Base-by-base conservation (phyloP, 2,888 invertebrate species). In the Microchrysa polita region DNA sequence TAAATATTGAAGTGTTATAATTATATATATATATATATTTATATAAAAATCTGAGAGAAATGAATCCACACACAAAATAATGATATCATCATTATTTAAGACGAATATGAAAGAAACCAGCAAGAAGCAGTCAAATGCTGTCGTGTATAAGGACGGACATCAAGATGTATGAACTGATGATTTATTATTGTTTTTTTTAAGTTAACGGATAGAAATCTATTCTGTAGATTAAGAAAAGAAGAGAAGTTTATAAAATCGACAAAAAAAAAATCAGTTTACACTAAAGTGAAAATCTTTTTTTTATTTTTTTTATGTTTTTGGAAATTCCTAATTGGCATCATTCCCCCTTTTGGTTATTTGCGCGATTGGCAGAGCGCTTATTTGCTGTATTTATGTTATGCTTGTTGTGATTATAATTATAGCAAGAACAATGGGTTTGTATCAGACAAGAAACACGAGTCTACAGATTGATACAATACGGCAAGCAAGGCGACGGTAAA, bases 251-350 rank as follows among this genome's bases (percentile, higher is more conserved):
- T 69, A 69, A 69, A 69, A 69, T 40, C 69, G 69, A 69, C 20
- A 69, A 69, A 69, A 52, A n/a, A n/a, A 69, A 57, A 67, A 69
- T 55, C 65, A 65, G 65, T 69, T 69, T 69, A 69, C 69, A 69
- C 48, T 55, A 69, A 65, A 65, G 34, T 65, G 22, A 65, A 61
- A 65, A 48, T 48, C 23, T 23, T 65, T 65, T 65, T 44, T 65
- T 61, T 34, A 5, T n/a, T 60, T 10, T 60, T 60, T 22, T 42
- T 9, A 14, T 34, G 2, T 2, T 34, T 34, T 34, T 34, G 27
- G 27, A 34, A 48, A 48, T 48, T 12, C 48, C 59, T 12, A 59
- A 59, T 59, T 34, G 27, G 27, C 27, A 34, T 34, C 27, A 22
- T 18, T 59, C 23, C 22, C 57, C 18, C 1, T 60, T 42, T 34